Percentiles rank a stretch among this genome's conserved stretches.
Conservation (phyloP, 2,888 invertebrate species). For the Octonoba sinensis region DNA sequence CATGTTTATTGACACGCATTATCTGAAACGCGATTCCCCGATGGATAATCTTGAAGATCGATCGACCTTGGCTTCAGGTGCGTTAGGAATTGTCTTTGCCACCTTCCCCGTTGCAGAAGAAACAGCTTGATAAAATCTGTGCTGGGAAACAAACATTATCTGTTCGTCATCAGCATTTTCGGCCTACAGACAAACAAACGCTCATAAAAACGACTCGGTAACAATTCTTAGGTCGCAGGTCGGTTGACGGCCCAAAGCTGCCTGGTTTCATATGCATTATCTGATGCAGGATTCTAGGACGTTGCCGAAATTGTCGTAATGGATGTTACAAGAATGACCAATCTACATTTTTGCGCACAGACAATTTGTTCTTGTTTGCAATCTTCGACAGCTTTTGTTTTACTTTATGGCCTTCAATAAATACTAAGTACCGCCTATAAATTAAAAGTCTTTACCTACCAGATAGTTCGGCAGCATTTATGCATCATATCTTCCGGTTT, state of each 20-base stretch:
- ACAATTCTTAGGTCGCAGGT: conserved; percentile 47
- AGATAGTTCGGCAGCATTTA: background rate
- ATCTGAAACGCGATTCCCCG: conserved; percentile 48
- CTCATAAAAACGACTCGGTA: conserved; percentile 56
- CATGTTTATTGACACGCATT: conserved; percentile 62
- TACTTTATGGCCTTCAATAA: conserved; percentile 42
- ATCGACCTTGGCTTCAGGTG: conserved; percentile 50
- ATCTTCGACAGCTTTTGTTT: conserved; percentile 44
- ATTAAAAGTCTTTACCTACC: conserved; percentile 14
- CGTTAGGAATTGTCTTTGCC: conserved; percentile 49
- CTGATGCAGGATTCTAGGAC: conserved; percentile 48
- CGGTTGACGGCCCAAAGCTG: conserved; percentile 58
- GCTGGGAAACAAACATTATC: conserved; percentile 61
- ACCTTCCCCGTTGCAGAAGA: conserved; percentile 7
- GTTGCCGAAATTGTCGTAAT: conserved; percentile 35
- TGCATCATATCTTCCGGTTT: background rate
- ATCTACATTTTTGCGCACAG: conserved; percentile 29
- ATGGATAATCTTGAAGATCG: conserved; percentile 39
- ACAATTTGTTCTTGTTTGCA: conserved; percentile 60
- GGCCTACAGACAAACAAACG: conserved; percentile 55
- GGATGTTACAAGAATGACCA: conserved; percentile 27
- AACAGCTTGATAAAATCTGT: conserved; percentile 49
- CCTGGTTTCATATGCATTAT: conserved; percentile 36
- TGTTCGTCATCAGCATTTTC: conserved; percentile 41
- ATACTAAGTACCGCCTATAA: conserved; percentile 34